These are phyloP conservation scores for Enteromius unitaeniatus DNA, from an alignment of 2,797 vertebrate genomes.

Conservation along the genomic window DNA sequence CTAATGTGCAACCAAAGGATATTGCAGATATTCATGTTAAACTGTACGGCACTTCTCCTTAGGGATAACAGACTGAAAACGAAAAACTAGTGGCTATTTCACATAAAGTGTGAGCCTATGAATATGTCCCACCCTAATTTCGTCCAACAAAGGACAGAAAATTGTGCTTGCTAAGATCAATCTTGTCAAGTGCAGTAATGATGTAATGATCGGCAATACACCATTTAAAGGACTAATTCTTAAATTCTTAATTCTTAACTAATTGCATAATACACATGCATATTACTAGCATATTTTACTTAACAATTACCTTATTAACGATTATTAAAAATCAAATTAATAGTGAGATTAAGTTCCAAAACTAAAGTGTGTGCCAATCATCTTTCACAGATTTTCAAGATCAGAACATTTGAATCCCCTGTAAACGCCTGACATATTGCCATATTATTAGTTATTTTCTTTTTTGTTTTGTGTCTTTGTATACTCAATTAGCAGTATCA, in stretches of 20 bases:
- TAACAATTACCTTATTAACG: not conserved
- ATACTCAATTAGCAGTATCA: not conserved
- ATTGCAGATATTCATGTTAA: conserved; percentile 10
- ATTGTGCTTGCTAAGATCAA: not conserved
- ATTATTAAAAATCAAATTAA: not conserved
- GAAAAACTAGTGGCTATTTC: not conserved
- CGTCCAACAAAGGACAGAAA: not conserved
- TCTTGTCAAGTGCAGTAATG: not conserved
- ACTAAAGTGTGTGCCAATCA: not conserved
- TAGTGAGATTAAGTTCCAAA: not conserved
- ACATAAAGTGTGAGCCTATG: not conserved
- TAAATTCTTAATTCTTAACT: not conserved
- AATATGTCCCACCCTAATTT: not conserved
- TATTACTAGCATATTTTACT: not conserved
- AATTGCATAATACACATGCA: not conserved
- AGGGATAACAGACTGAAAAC: not conserved
- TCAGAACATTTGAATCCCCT: not conserved
- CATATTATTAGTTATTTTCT: not conserved
- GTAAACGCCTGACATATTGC: not conserved
- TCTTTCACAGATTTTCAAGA: not conserved
- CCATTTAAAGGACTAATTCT: not conserved
- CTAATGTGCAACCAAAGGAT: not conserved
- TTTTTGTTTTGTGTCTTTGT: not conserved
- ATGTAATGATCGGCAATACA: not conserved
- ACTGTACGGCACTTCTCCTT: not conserved